phyloP scores from a whole-genome alignment of 2,888 invertebrate species.

The Trypoxylon attenuatum region DNA sequence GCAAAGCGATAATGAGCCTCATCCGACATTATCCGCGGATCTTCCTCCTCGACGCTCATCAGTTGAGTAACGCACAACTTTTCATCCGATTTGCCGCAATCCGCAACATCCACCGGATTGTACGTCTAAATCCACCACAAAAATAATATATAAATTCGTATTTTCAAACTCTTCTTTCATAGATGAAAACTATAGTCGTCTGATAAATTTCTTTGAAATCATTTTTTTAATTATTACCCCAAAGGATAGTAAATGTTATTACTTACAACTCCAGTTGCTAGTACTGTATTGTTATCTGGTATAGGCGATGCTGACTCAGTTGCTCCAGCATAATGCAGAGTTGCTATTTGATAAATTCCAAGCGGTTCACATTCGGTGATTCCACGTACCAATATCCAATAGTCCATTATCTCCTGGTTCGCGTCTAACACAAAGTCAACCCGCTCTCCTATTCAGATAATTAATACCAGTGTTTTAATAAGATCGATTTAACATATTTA shows the following conservation, averaged over 20 bases:
- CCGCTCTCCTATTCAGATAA: constrained; percentile 76
- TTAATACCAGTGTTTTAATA: neutral
- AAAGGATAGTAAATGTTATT: neutral
- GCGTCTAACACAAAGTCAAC: constrained; percentile 79
- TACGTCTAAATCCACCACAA: constrained; percentile 78
- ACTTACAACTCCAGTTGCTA: constrained; percentile 21
- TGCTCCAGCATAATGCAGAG: constrained; percentile 40
- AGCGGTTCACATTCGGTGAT: constrained; percentile 43
- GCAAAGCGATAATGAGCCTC: neutral
- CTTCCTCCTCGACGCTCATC: constrained; percentile 79
- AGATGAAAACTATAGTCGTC: too few species aligned
- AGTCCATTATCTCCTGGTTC: constrained; percentile 66
- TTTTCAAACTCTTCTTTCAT: too few species aligned
- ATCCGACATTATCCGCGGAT: neutral
- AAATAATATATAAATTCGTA: neutral
- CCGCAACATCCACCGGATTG: constrained; percentile 86
- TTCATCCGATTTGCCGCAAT: constrained; percentile 66
- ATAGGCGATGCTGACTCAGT: neutral
- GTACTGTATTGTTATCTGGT: neutral
- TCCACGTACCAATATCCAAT: constrained; percentile 54
- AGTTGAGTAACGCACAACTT: constrained; percentile 81
- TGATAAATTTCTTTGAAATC: too few species aligned
- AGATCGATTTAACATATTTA: neutral
- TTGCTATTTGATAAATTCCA: constrained; percentile 45
- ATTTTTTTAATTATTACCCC: neutral